These are phyloP conservation scores for Sebastes schlegelii DNA, from an alignment of 2,113 vertebrate species.

Conservation along the genomic window DNA sequence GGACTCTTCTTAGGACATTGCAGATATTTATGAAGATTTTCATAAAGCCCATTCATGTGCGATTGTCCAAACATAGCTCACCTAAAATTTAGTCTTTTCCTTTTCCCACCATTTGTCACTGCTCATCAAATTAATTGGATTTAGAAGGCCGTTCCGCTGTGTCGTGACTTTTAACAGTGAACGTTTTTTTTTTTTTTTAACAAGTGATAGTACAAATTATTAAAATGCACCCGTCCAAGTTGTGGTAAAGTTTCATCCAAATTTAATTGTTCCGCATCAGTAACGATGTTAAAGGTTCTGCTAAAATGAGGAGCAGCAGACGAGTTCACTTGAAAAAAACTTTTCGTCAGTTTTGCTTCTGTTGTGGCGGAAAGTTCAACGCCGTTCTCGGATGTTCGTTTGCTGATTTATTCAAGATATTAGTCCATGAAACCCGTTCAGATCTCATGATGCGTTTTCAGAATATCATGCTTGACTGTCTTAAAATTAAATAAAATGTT, in stretches of 20 bases:
- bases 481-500: not conserved
- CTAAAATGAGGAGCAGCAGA: not conserved
- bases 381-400: not conserved
- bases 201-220: slow-evolving; percentile 5
- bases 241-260: not conserved
- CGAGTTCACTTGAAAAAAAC: slow-evolving; percentile 2
- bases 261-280: slow-evolving; percentile 16
- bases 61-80: not conserved
- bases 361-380: slow-evolving; percentile 6
- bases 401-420: slow-evolving; percentile 1
- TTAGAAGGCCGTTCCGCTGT: slow-evolving; percentile 1
- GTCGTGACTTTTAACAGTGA: slow-evolving; percentile 4
- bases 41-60: not conserved
- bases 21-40: not conserved
- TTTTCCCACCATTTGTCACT: not conserved
- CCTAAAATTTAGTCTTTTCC: not conserved
- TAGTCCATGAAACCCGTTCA: not conserved
- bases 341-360: not conserved
- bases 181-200: not conserved
- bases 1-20: not conserved
- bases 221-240: not conserved
- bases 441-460: not conserved
- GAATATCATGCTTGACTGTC: not conserved
- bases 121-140: slow-evolving; percentile 43
- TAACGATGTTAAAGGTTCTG: slow-evolving; percentile 19